A percentile compares a stretch with the other conserved stretches of the same genome.
phyloP scores from a whole-genome alignment of 1,140 invertebrate genomes.

The Vanessa tameamea region DNA sequence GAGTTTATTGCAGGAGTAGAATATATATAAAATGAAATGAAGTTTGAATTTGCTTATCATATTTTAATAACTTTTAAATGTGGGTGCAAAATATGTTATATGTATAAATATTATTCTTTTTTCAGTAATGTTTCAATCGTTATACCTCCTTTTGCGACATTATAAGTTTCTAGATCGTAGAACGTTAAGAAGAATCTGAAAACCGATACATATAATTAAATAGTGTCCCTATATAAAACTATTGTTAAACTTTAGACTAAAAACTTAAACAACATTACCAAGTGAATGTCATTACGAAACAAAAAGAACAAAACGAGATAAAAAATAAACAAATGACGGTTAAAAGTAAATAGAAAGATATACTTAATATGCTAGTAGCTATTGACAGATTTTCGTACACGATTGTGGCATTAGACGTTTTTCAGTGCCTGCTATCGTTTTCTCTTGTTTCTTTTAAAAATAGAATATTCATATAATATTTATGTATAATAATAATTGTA shows the following conservation, averaged over 20 bases:
- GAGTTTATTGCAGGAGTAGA: background rate
- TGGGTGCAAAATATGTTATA: background rate
- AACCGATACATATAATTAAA: constrained; percentile 7
- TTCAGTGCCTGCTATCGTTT: too few relatives aligned
- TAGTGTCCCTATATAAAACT: background rate
- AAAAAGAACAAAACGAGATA: too few relatives aligned
- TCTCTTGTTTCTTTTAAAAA: too few relatives aligned
- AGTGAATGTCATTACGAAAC: too few relatives aligned
- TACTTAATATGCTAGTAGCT: too few relatives aligned
- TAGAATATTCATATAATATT: too few relatives aligned
- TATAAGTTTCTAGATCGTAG: constrained; percentile 50
- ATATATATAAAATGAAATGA: background rate
- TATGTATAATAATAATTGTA: too few relatives aligned
- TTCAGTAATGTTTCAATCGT: constrained; percentile 21
- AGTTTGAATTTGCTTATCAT: background rate
- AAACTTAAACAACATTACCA: background rate
- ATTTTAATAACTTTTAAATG: background rate
- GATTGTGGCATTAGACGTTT: too few relatives aligned
- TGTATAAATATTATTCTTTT: background rate
- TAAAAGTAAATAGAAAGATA: too few relatives aligned
- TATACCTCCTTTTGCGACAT: constrained; percentile 50
- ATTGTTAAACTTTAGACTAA: background rate
- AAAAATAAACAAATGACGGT: too few relatives aligned
- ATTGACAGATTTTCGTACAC: too few relatives aligned
- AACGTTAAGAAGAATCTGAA: constrained; percentile 60